These are phyloP conservation scores for Acrobasis consociella DNA, from an alignment of 2,888 invertebrate genomes.

Conservation along the genomic window DNA sequence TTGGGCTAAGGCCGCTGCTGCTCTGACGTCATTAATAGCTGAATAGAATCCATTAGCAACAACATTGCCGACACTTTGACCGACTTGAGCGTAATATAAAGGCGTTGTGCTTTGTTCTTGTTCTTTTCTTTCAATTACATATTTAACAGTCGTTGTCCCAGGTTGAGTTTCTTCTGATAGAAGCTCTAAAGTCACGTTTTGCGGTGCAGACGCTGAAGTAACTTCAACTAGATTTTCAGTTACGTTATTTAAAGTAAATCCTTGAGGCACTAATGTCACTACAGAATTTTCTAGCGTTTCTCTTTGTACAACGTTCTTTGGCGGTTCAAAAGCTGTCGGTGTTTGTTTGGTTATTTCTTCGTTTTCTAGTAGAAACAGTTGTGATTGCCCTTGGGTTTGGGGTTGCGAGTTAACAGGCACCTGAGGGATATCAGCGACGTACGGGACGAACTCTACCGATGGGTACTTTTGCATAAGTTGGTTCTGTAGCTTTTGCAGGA, in stretches of 20 bases:
- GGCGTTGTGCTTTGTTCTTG: constrained; percentile 57
- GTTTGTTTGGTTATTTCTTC: constrained; percentile 56
- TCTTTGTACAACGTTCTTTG: constrained; percentile 66
- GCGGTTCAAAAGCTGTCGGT: constrained; percentile 49
- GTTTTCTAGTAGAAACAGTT: constrained; percentile 58
- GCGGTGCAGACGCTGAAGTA: constrained; percentile 46
- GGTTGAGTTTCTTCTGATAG: constrained; percentile 54
- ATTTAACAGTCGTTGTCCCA: constrained; percentile 59
- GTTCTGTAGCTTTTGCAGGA: constrained; percentile 70
- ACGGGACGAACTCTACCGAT: constrained; percentile 70
- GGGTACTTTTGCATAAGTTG: constrained; percentile 68
- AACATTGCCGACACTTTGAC: constrained; percentile 62
- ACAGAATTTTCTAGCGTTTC: constrained; percentile 64
- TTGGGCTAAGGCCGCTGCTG: constrained; percentile 83
- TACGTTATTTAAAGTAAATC: constrained; percentile 46
- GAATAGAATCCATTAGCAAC: constrained; percentile 79
- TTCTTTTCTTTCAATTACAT: constrained; percentile 54
- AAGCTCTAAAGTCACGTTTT: constrained; percentile 54
- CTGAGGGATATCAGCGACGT: constrained; percentile 54
- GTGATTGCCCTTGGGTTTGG: constrained; percentile 38
- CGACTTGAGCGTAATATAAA: constrained; percentile 76
- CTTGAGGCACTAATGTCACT: constrained; percentile 58
- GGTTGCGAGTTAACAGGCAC: constrained; percentile 39
- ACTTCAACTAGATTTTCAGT: constrained; percentile 53
- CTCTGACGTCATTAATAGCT: constrained; percentile 84